Conservation (phyloP, 1,140 invertebrate species). For the Euura lappo region DNA sequence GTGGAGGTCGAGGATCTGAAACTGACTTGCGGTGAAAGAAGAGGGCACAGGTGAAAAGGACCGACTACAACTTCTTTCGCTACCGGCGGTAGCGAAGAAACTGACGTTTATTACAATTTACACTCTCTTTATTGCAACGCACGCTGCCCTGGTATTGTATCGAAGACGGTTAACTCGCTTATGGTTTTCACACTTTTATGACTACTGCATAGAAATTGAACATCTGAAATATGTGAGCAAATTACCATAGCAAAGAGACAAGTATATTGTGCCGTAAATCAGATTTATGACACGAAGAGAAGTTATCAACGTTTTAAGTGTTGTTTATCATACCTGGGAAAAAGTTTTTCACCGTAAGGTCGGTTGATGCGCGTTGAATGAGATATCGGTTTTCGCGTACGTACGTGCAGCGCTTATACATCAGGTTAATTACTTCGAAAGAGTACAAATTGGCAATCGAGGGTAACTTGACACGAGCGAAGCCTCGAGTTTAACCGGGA, state of each 20-base stretch:
- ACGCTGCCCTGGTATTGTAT: not conserved
- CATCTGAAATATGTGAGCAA: too few relatives aligned
- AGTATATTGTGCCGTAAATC: too few relatives aligned
- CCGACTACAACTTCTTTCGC: not conserved
- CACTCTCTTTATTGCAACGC: not conserved
- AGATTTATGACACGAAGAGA: too few relatives aligned
- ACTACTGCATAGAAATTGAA: too few relatives aligned
- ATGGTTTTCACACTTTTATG: too few relatives aligned
- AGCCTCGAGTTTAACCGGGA: not conserved
- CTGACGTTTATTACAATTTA: not conserved
- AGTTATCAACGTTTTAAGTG: too few relatives aligned
- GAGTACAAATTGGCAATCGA: constrained; percentile 7
- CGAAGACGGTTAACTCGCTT: too few relatives aligned
- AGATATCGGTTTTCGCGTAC: not conserved
- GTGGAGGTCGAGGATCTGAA: not conserved
- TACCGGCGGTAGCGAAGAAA: not conserved
- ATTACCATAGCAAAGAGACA: too few relatives aligned
- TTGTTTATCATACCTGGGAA: not conserved
- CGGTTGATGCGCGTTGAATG: not conserved
- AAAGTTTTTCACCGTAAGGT: not conserved
- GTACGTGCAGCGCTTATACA: not conserved
- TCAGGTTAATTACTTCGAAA: not conserved
- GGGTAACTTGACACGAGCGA: not conserved
- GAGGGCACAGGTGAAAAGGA: not conserved
- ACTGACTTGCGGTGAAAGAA: not conserved